Evolutionary conservation across 2,888 invertebrate genomes (phyloP), one percentile per base, ranked within the genome.

Genomic region (Lamellibrachia satsuma): DNA sequence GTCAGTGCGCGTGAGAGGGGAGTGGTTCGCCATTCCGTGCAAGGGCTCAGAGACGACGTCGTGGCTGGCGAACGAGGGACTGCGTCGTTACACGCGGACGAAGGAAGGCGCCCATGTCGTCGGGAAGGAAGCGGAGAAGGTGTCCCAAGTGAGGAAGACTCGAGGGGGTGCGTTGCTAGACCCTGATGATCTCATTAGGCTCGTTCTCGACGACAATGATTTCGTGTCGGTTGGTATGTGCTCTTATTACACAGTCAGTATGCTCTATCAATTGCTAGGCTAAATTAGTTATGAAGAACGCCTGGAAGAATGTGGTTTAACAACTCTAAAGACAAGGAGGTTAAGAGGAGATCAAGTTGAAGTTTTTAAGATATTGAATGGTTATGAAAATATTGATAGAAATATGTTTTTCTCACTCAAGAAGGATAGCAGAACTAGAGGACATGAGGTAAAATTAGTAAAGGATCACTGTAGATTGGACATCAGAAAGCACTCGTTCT

Each of bases 151-250:
- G 27, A 96, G 97, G 39, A 97, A 97, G 95, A 97, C 97, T 0
- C 96, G 97, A 94, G 97, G 97, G 2, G 97, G 97, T 7, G 97
- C 97, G 6, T 96, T 97, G 90, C 95, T 97, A 55, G 97, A 97
- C 95, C 97, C 97, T 0, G 97, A 97, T 93, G 97, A 97, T 95
- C 92, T 95, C 22, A 96, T 97, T 91, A 95, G 95, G 91, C 97
- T 97, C 92, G 97, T 97, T 8, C 95, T 97, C 51, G 97, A 97
- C 94, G 97, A 97, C 95, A 97, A 97, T 94, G 97, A 97, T 94
- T 97, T 97, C 95, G 97, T 97, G 15, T 97, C 97, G 39, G 97
- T 97, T 57, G 97, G 97, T 97, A 96, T 96, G 97, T 91, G 75
- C 1, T 75, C 15, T 15, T 75, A 75, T 75, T 75, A 11, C 75